phyloP scores from a whole-genome alignment of 1,140 invertebrate genomes.

The Paraescarpia echinospica region DNA sequence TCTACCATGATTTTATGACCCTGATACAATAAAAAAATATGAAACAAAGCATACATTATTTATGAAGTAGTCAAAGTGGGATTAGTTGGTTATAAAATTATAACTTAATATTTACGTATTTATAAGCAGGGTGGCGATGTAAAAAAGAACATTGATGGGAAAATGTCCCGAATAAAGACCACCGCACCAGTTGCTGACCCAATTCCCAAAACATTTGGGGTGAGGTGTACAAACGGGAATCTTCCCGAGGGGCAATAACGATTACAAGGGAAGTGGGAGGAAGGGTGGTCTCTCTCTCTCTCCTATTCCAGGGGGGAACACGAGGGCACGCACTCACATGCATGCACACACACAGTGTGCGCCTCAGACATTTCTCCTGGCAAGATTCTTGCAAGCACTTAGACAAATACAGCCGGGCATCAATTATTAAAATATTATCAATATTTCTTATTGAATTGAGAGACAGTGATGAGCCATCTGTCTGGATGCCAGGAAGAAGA shows the following conservation, averaged over 20 bases:
- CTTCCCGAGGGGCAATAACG: background rate
- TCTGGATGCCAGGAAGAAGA: background rate
- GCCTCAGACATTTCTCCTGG: background rate
- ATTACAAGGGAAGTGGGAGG: background rate
- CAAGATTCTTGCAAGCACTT: background rate
- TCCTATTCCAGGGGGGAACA: background rate
- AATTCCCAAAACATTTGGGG: background rate
- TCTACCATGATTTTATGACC: background rate
- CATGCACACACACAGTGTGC: background rate
- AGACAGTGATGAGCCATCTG: background rate
- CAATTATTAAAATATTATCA: constrained; percentile 7
- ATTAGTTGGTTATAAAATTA: background rate
- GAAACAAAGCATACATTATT: background rate
- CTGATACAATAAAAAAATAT: background rate
- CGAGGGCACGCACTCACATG: background rate
- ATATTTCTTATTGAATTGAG: constrained; percentile 6
- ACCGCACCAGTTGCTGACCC: background rate
- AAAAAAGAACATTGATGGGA: background rate
- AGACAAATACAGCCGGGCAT: background rate
- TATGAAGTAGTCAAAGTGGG: background rate
- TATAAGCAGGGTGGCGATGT: background rate
- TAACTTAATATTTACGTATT: background rate
- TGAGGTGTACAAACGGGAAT: background rate
- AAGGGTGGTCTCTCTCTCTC: background rate
- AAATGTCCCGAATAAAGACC: background rate